These are phyloP conservation scores for Malurus elegans DNA, from an alignment of 2,113 vertebrate genomes.

Conservation along the genomic window DNA sequence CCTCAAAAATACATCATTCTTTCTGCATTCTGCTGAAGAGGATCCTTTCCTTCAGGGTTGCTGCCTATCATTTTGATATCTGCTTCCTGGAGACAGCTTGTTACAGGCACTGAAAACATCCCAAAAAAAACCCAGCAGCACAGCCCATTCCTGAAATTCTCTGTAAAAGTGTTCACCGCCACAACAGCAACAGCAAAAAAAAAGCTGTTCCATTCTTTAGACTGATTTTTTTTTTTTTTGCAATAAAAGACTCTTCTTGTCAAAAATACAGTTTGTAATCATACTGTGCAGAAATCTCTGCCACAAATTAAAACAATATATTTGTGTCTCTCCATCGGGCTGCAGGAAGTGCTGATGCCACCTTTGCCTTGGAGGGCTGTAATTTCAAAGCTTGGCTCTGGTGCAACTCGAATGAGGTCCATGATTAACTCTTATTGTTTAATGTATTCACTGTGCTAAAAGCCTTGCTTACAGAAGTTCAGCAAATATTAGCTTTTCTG, in stretches of 20 bases:
- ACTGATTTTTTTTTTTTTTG: not conserved
- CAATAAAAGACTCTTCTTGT: not conserved
- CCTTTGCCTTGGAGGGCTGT: conserved; percentile 27
- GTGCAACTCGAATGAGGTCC: conserved; percentile 11
- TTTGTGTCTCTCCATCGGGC: conserved; percentile 6
- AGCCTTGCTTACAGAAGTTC: conserved; percentile 45
- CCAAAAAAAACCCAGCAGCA: not conserved
- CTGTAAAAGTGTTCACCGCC: not conserved
- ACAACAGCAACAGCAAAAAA: not conserved
- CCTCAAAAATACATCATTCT: not conserved
- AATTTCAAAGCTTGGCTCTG: not conserved
- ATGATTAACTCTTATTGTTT: conserved; percentile 38
- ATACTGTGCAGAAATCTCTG: not conserved
- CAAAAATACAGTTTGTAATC: conserved; percentile 40
- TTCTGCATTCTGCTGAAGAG: not conserved
- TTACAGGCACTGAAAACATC: not conserved
- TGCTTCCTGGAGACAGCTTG: conserved; percentile 20
- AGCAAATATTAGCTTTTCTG: conserved; percentile 53
- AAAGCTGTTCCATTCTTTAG: not conserved
- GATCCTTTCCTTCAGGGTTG: conserved; percentile 10
- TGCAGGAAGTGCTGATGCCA: conserved; percentile 43
- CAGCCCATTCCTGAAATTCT: not conserved
- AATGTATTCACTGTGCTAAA: conserved; percentile 24
- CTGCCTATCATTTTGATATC: not conserved
- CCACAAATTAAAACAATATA: not conserved